Conservation (phyloP, 64 coral and sea anemone species). For the Trachythela sp. region DNA sequence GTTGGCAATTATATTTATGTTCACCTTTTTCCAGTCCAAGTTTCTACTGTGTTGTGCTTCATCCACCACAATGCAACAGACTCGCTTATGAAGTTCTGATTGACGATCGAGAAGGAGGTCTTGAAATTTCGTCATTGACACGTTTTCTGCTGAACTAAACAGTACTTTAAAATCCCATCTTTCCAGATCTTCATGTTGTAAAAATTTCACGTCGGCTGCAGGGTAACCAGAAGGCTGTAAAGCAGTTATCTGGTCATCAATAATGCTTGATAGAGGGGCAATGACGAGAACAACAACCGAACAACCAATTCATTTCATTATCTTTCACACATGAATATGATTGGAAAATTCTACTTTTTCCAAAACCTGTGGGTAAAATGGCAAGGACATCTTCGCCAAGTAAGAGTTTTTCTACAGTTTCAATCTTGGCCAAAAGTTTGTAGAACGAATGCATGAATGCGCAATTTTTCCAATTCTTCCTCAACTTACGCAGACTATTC, state of each 20-base stretch:
- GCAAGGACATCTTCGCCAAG: neutral
- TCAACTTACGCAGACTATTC: too few species aligned
- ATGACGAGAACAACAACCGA: slow-evolving; percentile 15
- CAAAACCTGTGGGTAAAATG: slow-evolving; percentile 8
- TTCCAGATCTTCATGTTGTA: slow-evolving; percentile 17
- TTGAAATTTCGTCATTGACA: slow-evolving; percentile 11
- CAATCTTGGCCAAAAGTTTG: too few species aligned
- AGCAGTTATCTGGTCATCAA: slow-evolving; percentile 1
- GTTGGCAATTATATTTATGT: neutral
- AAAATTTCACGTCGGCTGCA: slow-evolving; percentile 4
- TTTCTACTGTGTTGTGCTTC: slow-evolving; percentile 12
- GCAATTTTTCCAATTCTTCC: too few species aligned
- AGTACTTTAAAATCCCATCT: slow-evolving; percentile 31
- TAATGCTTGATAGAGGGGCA: slow-evolving; percentile 7
- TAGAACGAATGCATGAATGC: too few species aligned
- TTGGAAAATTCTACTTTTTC: slow-evolving; percentile 15
- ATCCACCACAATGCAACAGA: slow-evolving; percentile 16
- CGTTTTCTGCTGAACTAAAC: slow-evolving; percentile 33
- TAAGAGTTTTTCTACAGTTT: neutral
- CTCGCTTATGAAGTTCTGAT: neutral
- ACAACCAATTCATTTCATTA: slow-evolving; percentile 23
- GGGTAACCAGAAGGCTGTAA: neutral
- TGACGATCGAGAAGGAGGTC: neutral
- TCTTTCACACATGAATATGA: neutral
- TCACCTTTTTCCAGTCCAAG: slow-evolving; percentile 20